A percentile compares a stretch with the other conserved stretches of the same genome.
These are phyloP conservation scores for Ericerus pela DNA, from an alignment of 1,140 invertebrate species.

Conservation along the genomic window DNA sequence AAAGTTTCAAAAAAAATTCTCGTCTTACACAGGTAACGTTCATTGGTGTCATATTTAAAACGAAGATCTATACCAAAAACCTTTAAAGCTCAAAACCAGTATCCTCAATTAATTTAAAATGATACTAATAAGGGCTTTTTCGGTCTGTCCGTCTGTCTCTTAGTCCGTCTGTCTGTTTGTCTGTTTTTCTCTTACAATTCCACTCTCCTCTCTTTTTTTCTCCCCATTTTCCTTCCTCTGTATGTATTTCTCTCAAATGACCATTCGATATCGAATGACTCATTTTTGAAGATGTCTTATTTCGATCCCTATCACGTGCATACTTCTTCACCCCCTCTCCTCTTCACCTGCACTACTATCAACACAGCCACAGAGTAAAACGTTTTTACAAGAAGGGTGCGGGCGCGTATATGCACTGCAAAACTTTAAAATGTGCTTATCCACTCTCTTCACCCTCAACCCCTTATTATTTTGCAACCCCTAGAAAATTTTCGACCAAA, in stretches of 20 bases:
- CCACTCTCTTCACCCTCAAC: too few relatives aligned
- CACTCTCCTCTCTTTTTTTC: not conserved
- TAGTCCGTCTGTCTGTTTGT: not conserved
- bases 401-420: not conserved
- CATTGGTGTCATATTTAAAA: too few relatives aligned
- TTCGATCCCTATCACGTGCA: constrained; percentile 1
- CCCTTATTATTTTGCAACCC: constrained; percentile 11
- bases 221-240: not conserved
- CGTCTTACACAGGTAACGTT: too few relatives aligned
- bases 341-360: too few relatives aligned
- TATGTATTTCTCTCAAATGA: not conserved
- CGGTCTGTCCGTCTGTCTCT: not conserved
- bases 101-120: too few relatives aligned
- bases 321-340: too few relatives aligned
- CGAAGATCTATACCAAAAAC: too few relatives aligned
- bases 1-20: too few relatives aligned
- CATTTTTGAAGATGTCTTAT: constrained; percentile 6
- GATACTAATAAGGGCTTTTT: too few relatives aligned
- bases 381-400: not conserved
- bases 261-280: constrained; percentile 5
- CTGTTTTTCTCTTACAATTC: not conserved
- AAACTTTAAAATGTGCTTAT: too few relatives aligned
- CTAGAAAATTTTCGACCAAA: not conserved
- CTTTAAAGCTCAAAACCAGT: too few relatives aligned
- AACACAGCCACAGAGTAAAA: too few relatives aligned